Evolutionary conservation across 2,888 invertebrate species (phyloP).

Genomic region (Yponomeuta evonymella): DNA sequence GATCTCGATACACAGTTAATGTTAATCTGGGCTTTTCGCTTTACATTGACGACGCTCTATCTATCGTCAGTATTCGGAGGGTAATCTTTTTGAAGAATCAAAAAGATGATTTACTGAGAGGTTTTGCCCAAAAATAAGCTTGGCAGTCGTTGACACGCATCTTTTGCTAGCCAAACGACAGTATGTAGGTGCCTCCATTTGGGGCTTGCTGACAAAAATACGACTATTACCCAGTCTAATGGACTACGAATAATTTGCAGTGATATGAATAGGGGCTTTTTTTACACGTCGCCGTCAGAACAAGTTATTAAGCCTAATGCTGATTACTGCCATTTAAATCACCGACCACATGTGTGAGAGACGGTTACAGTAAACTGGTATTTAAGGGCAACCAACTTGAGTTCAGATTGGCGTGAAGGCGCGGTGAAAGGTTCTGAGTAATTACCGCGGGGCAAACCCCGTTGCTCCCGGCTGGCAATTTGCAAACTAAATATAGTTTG

Average conservation of each 20-base stretch:
- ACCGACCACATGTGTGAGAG: conserved; percentile 3
- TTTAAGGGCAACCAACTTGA: neutral
- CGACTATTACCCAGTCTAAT: neutral
- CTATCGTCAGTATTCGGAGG: too few species aligned
- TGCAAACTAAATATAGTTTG: conserved; percentile 3
- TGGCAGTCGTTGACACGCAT: too few species aligned
- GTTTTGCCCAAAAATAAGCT: too few species aligned
- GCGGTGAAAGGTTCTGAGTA: neutral
- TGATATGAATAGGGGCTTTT: neutral
- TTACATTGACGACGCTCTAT: too few species aligned
- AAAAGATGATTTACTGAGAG: too few species aligned
- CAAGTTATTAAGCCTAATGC: neutral
- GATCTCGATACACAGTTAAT: too few species aligned
- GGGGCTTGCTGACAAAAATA: neutral
- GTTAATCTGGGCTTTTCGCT: too few species aligned
- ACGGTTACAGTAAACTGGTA: neutral
- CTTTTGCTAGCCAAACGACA: too few species aligned
- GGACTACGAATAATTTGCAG: neutral
- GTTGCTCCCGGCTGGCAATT: conserved; percentile 5
- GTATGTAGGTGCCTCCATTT: too few species aligned
- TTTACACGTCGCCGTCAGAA: neutral
- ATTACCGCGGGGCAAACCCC: conserved; percentile 8
- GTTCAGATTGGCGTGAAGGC: neutral
- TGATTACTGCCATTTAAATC: conserved; percentile 12
- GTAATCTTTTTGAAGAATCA: too few species aligned